Conservation (phyloP, 2,888 invertebrate genomes). For the Panopea generosa region DNA sequence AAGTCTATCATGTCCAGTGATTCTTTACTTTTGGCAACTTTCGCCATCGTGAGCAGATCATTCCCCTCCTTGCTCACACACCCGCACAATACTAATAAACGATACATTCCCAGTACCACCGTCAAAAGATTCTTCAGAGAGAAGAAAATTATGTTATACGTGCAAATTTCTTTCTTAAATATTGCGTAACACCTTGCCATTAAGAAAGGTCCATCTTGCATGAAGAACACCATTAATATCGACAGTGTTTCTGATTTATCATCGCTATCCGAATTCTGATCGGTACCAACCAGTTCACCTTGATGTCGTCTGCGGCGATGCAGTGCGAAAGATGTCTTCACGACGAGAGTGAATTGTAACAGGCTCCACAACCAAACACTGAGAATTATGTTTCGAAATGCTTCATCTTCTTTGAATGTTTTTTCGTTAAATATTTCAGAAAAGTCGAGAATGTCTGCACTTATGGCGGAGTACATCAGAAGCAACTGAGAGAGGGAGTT, state of each 20-base stretch:
- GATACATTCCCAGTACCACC: conserved; percentile 45
- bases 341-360: conserved; percentile 57
- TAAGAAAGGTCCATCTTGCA: conserved; percentile 63
- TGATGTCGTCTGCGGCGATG: conserved; percentile 13
- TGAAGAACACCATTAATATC: conserved; percentile 59
- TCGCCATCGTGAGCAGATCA: conserved; percentile 49
- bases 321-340: conserved; percentile 48
- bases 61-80: conserved; percentile 51
- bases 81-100: conserved; percentile 48
- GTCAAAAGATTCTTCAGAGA: conserved; percentile 54
- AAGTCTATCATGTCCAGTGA: conserved; percentile 28
- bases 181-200: conserved; percentile 39
- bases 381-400: conserved; percentile 33
- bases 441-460: conserved; percentile 62
- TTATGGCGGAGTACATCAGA: conserved; percentile 58
- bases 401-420: conserved; percentile 5
- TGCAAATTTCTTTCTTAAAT: conserved; percentile 16
- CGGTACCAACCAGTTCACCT: background rate
- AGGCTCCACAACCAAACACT: conserved; percentile 58
- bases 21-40: conserved; percentile 52
- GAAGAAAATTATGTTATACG: conserved; percentile 57
- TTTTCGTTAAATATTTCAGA: conserved; percentile 48
- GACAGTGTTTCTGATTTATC: conserved; percentile 51
- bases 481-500: conserved; percentile 56
- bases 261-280: conserved; percentile 11